These are phyloP conservation scores for Calliopsis andreniformis DNA, from an alignment of 1,140 invertebrate genomes.

Conservation along the genomic window DNA sequence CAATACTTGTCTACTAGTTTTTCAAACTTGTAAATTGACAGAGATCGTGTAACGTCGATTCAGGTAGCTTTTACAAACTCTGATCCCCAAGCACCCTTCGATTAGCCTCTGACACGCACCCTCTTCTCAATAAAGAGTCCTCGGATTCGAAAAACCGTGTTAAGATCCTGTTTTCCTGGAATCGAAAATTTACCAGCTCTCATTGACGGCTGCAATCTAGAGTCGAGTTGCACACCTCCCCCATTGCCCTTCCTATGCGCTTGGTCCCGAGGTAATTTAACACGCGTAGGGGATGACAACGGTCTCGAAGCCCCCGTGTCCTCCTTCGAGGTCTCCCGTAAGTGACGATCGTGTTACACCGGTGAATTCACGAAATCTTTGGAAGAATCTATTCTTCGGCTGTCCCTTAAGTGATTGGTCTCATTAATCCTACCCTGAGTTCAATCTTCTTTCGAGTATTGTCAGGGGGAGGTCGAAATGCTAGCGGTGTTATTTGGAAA, in stretches of 20 bases:
- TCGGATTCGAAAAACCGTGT: conserved; percentile 68
- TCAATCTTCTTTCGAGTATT: conserved; percentile 1
- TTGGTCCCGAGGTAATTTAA: conserved; percentile 77
- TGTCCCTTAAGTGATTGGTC: conserved; percentile 10
- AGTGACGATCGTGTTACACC: conserved; percentile 76
- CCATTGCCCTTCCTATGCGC: conserved; percentile 63
- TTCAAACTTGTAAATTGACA: not conserved
- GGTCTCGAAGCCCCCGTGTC: conserved; percentile 69
- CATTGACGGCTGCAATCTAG: conserved; percentile 77
- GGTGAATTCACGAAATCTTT: conserved; percentile 73
- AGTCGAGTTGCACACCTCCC: conserved; percentile 76
- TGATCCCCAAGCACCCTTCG: conserved; percentile 7
- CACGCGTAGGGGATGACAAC: conserved; percentile 74
- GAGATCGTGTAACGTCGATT: not conserved
- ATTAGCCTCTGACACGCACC: conserved; percentile 47
- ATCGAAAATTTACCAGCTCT: conserved; percentile 76
- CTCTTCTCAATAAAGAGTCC: conserved; percentile 12
- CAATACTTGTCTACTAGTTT: not conserved
- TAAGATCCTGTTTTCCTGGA: conserved; percentile 73
- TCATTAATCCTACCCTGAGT: conserved; percentile 7
- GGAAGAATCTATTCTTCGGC: conserved; percentile 57
- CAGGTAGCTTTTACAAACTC: conserved; percentile 15
- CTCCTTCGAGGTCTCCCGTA: conserved; percentile 63
- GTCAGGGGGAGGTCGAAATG: too few relatives aligned
- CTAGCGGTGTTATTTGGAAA: too few relatives aligned